Base-by-base conservation (phyloP, 2,113 vertebrate genomes). In the Tenrec ecaudatus region DNA sequence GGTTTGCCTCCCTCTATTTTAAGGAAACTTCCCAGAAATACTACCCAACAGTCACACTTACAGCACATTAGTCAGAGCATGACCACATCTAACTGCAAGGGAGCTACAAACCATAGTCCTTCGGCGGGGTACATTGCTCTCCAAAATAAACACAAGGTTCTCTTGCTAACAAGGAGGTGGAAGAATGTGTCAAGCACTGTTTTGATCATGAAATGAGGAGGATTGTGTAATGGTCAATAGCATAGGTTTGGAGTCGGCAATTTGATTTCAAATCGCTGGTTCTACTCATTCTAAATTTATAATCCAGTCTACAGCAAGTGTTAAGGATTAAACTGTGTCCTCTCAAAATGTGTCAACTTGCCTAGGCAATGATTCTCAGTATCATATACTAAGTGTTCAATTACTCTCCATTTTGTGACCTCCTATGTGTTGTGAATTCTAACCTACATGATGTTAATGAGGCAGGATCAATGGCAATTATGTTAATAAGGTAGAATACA, bases 201-300 rank as follows among this genome's bases (percentile, higher is more conserved):
- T 95, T 88, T 58, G 27, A 43, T 84, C 60, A 62, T 47, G 68
- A 69, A 43, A 43, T 62, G 22, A 86, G 92, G 76, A 57, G 15
- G 15, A 40, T 47, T 36, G 40, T 4, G 6, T 20, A 43, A 60
- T 47, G 9, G 73, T 58, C 69, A 68, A 64, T 16, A 38, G 23
- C 57, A 66, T 8, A 57, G 29, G 33, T 25, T 58, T 90, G 62
- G 76, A 85, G 66, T 20, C 87, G 43, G 19, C 57, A 73, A 8
- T 31, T 38, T 90, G 23, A 11, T n/a, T 93, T 77, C 25, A 62
- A 38, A 57, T 36, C 73, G 47, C 79, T 92, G n/a, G 36, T n/a
- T 88, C 38, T 38, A 25, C 14, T 23, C 31, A 81, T 12, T 22
- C 4, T 83, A 57, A n/a, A 29, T 84, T 82, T 79, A 31, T 38